Percentiles rank a stretch among this genome's conserved stretches.
These are phyloP conservation scores for Nothocercus julius DNA, from an alignment of 2,113 vertebrate species.

Conservation along the genomic window DNA sequence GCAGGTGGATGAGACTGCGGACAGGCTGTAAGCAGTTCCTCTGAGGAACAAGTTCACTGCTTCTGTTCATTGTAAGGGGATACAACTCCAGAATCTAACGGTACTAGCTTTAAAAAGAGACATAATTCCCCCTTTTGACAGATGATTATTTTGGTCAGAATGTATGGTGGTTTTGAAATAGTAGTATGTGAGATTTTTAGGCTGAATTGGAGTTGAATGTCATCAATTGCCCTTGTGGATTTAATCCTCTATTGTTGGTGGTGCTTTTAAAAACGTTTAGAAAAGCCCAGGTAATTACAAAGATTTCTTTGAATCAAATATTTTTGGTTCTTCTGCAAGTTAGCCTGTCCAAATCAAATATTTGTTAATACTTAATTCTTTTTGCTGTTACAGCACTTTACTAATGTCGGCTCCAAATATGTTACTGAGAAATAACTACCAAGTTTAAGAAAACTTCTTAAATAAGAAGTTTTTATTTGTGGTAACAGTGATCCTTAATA, in stretches of 20 bases:
- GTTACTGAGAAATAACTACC: neutral
- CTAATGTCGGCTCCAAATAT: neutral
- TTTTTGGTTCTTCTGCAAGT: neutral
- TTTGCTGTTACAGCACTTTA: neutral
- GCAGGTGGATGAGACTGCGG: neutral
- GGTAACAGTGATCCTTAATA: neutral
- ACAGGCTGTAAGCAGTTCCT: neutral
- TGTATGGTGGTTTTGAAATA: conserved; percentile 11
- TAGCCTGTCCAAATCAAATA: neutral
- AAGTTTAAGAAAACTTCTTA: neutral
- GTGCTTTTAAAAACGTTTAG: conserved; percentile 4
- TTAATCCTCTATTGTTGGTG: neutral
- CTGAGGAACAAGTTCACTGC: neutral
- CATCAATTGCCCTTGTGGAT: neutral
- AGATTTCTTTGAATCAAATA: neutral
- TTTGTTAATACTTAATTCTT: neutral
- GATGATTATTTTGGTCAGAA: conserved; percentile 15
- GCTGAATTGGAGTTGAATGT: neutral
- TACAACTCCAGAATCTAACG: neutral
- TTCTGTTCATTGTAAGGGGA: neutral
- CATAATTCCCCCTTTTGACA: neutral
- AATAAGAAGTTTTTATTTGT: neutral
- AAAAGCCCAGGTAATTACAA: neutral
- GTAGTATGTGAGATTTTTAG: neutral
- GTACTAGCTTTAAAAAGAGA: neutral